Evolutionary conservation across 2,113 vertebrate species (phyloP), one percentile per base, ranked within the genome.

Genomic region (Tiliqua scincoides): DNA sequence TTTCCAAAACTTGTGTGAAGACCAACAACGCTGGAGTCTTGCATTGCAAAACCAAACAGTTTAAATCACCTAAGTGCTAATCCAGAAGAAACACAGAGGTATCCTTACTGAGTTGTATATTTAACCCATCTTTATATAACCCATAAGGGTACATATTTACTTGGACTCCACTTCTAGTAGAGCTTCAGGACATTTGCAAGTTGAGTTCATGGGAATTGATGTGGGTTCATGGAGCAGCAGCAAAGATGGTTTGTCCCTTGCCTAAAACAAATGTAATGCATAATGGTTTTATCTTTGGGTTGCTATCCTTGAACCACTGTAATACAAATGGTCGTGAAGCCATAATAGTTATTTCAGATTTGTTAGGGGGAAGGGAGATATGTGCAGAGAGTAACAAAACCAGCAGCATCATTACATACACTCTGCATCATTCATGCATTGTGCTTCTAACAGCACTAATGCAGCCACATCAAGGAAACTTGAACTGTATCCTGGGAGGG

Each of bases 61-160:
- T 89, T 97, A 95, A 96, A 94, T 94, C 95, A 97, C 90, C 95
- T 97, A 96, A 96, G 95, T 97, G 95, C 94, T 95, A 96, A 96
- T 90, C 95, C 89, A 84, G 93, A 91, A 95, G 92, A 89, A 90
- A 79, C 87, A 92, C 92, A 94, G 95, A 97, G 96, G 95, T 96
- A 97, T 94, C 95, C 89, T 91, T 93, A 90, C 85, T 90, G 89
- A 83, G 82, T 91, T 65, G 17, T 21, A 6, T 68, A 67, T 40
- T 25, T 52, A 54, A 48, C 2, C 54, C 7, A 14, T 54, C 70
- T 73, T 83, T 57, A 73, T 71, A 35, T 85, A 77, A 37, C 20
- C 18, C 30, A 37, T 8, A 57, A 59, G 27, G 5, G 15, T 77
- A 27, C 14, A 21, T 54, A 57, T 27, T 65, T 76, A 67, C 62